These are phyloP conservation scores for Opisthocomus hoazin DNA, from an alignment of 2,113 vertebrate species.

Conservation along the genomic window DNA sequence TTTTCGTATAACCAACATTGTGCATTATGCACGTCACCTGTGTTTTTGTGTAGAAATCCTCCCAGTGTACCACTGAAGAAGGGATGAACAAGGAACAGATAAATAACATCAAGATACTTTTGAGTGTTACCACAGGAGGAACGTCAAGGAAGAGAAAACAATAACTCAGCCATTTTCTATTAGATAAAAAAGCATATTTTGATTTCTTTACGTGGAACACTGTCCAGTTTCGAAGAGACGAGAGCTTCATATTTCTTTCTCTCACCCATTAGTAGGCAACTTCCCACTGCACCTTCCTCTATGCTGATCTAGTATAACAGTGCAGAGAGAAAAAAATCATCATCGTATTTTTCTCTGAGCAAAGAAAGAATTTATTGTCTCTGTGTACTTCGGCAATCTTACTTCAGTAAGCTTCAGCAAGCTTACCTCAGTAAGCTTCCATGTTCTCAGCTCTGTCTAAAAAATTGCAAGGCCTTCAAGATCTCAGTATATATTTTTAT, in stretches of 20 bases:
- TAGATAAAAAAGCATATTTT: not conserved
- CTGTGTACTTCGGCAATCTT: not conserved
- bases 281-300: not conserved
- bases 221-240: not conserved
- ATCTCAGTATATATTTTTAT: not conserved
- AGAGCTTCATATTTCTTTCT: not conserved
- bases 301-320: not conserved
- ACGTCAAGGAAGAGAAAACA: not conserved
- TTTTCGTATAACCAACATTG: not conserved
- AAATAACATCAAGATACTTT: not conserved
- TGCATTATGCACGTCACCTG: fast-evolving
- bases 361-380: not conserved
- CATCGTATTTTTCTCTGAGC: not conserved
- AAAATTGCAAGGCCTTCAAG: not conserved
- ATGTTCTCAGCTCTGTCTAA: not conserved
- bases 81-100: not conserved
- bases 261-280: not conserved
- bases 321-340: not conserved
- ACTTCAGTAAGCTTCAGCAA: not conserved
- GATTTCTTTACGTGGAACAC: not conserved
- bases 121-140: not conserved
- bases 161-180: not conserved
- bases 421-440: not conserved
- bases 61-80: not conserved
- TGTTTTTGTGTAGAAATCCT: not conserved